Percentiles rank a stretch among this genome's conserved stretches.
phyloP scores from a whole-genome alignment of 2,113 vertebrate species.

The Acrocephalus kingi region DNA sequence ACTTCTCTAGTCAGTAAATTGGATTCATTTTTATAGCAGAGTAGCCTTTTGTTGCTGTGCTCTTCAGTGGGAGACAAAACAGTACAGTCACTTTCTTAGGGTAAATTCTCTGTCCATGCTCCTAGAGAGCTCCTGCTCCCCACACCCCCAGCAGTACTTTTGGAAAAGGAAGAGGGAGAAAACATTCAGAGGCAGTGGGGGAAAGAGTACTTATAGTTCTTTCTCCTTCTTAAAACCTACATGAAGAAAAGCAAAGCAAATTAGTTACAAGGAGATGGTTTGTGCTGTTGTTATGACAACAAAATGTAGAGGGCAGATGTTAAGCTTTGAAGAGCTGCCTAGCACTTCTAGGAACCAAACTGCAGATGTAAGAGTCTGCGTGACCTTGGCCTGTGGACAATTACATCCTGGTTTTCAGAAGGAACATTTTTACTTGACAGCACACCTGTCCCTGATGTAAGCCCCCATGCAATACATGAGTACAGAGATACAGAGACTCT shows the following conservation, averaged over 20 bases:
- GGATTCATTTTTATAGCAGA: neutral
- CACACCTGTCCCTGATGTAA: neutral
- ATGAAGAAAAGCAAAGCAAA: neutral
- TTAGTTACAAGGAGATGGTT: conserved; percentile 18
- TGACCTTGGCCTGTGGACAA: neutral
- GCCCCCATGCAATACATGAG: neutral
- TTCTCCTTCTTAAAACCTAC: neutral
- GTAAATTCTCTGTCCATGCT: neutral
- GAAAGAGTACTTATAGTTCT: neutral
- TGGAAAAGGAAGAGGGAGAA: neutral
- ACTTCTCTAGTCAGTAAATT: neutral
- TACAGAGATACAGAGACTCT: neutral
- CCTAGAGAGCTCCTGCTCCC: neutral
- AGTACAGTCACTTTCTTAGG: neutral
- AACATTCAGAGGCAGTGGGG: neutral
- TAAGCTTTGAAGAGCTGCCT: conserved; percentile 5
- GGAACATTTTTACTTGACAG: neutral
- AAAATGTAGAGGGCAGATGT: neutral
- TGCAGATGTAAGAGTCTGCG: neutral
- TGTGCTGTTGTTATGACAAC: conserved; percentile 33
- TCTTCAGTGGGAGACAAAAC: neutral
- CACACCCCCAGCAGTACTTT: neutral
- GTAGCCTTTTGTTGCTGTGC: neutral
- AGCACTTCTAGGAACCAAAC: neutral
- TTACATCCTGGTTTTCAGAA: neutral